These are phyloP conservation scores for Tachuris rubrigastra DNA, from an alignment of 2,113 vertebrate species.

Conservation along the genomic window DNA sequence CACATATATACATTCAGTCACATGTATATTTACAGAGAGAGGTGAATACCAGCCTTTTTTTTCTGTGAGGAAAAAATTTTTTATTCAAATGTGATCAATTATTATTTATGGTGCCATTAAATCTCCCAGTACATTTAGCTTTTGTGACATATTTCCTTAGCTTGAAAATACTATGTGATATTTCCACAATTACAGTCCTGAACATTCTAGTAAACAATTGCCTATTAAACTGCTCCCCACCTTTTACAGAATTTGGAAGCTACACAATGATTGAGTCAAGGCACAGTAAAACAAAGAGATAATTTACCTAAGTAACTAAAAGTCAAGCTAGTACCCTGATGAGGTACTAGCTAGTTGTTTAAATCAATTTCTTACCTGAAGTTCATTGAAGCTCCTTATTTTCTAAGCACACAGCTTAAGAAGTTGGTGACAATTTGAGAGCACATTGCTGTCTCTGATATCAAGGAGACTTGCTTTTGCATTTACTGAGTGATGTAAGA, in stretches of 20 bases:
- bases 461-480: background rate
- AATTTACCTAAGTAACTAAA: background rate
- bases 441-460: background rate
- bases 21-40: background rate
- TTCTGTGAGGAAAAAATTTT: background rate
- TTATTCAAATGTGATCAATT: background rate
- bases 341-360: background rate
- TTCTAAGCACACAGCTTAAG: background rate
- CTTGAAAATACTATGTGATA: background rate
- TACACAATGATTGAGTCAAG: background rate
- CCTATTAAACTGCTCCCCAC: background rate
- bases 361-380: background rate
- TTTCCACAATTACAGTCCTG: background rate
- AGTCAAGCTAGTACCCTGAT: background rate
- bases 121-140: background rate
- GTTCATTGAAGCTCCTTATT: background rate
- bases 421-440: background rate
- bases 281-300: background rate
- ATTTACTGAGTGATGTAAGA: background rate
- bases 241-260: background rate
- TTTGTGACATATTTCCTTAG: background rate
- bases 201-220: background rate
- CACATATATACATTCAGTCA: background rate
- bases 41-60: background rate
- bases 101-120: background rate